Percentiles rank a stretch among this genome's conserved stretches.
Evolutionary conservation across 37 sponge, comb jelly and placozoan genomes (phyloP).

Genomic region (Chondrilla cf. caribensis): DNA sequence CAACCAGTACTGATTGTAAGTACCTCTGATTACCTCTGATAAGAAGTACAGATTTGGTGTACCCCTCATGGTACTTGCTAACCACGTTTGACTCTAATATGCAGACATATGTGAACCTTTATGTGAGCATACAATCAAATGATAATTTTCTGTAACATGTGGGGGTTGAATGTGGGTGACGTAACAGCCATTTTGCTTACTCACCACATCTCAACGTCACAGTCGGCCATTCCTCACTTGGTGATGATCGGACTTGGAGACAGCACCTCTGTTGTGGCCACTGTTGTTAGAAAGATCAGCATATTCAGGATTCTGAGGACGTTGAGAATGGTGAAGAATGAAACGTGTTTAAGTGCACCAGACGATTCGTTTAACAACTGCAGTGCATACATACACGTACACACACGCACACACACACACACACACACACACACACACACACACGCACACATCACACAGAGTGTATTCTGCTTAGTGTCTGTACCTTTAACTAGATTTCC

Average conservation of each 20-base stretch:
- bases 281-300: conserved; percentile 49
- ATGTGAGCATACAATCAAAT: too few relatives aligned
- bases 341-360: not conserved
- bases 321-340: conserved; percentile 75
- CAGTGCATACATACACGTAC: not conserved
- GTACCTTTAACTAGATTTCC: not conserved
- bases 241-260: conserved; percentile 19
- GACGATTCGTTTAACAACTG: too few relatives aligned
- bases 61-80: too few relatives aligned
- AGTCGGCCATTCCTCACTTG: conserved; percentile 39
- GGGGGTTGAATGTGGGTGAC: too few relatives aligned
- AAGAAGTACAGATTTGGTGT: too few relatives aligned
- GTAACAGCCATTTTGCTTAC: too few relatives aligned
- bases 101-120: too few relatives aligned
- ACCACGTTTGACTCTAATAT: too few relatives aligned
- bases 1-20: too few relatives aligned
- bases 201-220: too few relatives aligned
- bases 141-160: too few relatives aligned
- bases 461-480: not conserved
- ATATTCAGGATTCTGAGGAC: conserved; percentile 81
- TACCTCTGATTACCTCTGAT: too few relatives aligned
- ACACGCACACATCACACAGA: conserved; percentile 13
- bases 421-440: conserved; percentile 15
- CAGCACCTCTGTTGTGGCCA: conserved; percentile 1
- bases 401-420: conserved; percentile 19